phyloP scores from a whole-genome alignment of 1,140 invertebrate species.

The Zophobas atratus region DNA sequence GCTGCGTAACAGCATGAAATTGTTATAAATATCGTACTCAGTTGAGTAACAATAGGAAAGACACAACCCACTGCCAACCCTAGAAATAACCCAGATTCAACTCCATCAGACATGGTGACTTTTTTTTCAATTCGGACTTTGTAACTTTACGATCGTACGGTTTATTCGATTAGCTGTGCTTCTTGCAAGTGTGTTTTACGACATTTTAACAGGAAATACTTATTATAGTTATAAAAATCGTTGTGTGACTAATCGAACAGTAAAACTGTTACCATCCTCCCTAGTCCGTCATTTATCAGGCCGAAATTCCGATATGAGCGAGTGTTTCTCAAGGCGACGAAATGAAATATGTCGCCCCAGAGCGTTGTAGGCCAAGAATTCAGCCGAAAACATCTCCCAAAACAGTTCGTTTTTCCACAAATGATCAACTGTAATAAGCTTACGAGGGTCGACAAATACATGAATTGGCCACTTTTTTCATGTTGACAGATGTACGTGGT shows the following conservation, averaged over 20 bases:
- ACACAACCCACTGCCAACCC: not conserved
- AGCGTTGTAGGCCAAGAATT: conserved; percentile 42
- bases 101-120: conserved; percentile 1
- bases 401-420: conserved; percentile 20
- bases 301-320: conserved; percentile 57
- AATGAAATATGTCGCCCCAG: conserved; percentile 62
- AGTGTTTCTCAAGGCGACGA: conserved; percentile 59
- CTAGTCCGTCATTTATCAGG: conserved; percentile 59
- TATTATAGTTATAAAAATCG: conserved; percentile 25
- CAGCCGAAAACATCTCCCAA: conserved; percentile 25
- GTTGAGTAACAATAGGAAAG: conserved; percentile 2
- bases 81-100: conserved; percentile 13
- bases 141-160: conserved; percentile 20
- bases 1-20: conserved; percentile 33
- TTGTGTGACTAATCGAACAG: not conserved
- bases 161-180: conserved; percentile 30
- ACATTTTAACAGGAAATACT: conserved; percentile 24
- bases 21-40: conserved; percentile 29
- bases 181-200: conserved; percentile 18
- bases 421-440: conserved; percentile 60
- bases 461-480: conserved; percentile 61
- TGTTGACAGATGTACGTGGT: conserved; percentile 65
- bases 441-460: conserved; percentile 63
- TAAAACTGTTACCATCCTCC: conserved; percentile 54
- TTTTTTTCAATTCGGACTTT: conserved; percentile 19